Base-by-base conservation (phyloP, 2,113 vertebrate genomes). In the Microtus oregoni region DNA sequence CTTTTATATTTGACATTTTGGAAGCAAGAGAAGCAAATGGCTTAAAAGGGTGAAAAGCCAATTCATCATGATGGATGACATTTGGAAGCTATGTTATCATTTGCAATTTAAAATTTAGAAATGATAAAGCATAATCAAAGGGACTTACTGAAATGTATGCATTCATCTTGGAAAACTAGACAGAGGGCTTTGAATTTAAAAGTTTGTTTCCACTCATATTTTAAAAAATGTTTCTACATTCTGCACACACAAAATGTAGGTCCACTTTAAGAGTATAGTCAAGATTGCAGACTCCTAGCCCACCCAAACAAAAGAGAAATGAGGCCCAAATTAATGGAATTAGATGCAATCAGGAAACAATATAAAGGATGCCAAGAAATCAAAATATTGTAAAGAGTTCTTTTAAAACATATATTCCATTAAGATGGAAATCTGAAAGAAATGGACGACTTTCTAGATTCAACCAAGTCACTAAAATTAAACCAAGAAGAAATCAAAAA, bases 1-100 rank as follows among this genome's bases (percentile, higher is more conserved):
- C 38, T 97, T 97, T 97, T 97, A 89, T 52, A 63, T 94, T 89
- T 97, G 95, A 95, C 91, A 94, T 96, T 98, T 98, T 75, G 8
- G 90, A 95, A 4, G 1, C 38, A 88, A 14, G 75, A 72, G 92
- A 97, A 96, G 86, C 7, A 10, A 97, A 88, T 47, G 91, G 61
- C 90, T 88, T 77, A 82, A 94, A 91, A 97, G 97, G 81, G 58
- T 97, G 96, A 98, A 97, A 97, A 97, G 85, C 32, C 96, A 89
- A 55, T 98, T 98, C 65, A 96, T 95, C 86, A 58, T 68, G 92
- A 97, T 94, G 70, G 93, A 96, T 97, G 97, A 93, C 89, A 96
- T 97, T 98, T 98, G 58, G 90, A 68, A 93, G 50, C 92, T 95
- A 96, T 96, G 94, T 94, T 90, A 95, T 97, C 67, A 30, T 86